A percentile compares a stretch with the other conserved stretches of the same genome.
Evolutionary conservation across 2,888 invertebrate species (phyloP).

Genomic region (Andrena hattorfiana): DNA sequence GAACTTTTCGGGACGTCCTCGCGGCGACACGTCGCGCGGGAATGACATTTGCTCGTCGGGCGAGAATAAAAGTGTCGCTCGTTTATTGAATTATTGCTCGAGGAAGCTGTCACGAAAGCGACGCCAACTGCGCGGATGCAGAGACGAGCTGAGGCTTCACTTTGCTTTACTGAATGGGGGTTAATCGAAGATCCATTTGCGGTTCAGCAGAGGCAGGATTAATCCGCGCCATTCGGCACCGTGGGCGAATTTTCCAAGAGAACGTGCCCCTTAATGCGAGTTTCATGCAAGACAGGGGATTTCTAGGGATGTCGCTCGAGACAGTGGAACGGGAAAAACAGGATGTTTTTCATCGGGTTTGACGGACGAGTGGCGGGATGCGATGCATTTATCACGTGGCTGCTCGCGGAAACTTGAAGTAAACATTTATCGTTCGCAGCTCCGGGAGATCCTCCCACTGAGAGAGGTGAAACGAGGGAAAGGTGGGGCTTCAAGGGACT

Average conservation of each 20-base stretch:
- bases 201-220: no score
- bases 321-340: constrained; percentile 35
- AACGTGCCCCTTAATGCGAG: background rate
- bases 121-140: no score
- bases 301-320: background rate
- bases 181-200: no score
- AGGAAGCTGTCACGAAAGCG: background rate
- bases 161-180: no score
- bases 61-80: constrained; percentile 1
- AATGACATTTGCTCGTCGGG: constrained; percentile 21
- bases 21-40: constrained; percentile 20
- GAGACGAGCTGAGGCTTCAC: no score
- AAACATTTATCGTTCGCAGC: constrained; percentile 65
- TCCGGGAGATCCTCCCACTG: constrained; percentile 18
- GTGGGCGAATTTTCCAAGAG: no score
- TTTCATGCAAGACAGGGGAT: constrained; percentile 7
- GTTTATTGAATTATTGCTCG: background rate
- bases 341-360: constrained; percentile 61
- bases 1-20: constrained; percentile 20
- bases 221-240: no score
- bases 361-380: constrained; percentile 49
- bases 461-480: constrained; percentile 30
- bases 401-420: constrained; percentile 47
- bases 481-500: background rate
- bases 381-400: constrained; percentile 62